Evolutionary conservation across 2,797 vertebrate species (phyloP).

Genomic region (Myiothlypis chrysogaster): DNA sequence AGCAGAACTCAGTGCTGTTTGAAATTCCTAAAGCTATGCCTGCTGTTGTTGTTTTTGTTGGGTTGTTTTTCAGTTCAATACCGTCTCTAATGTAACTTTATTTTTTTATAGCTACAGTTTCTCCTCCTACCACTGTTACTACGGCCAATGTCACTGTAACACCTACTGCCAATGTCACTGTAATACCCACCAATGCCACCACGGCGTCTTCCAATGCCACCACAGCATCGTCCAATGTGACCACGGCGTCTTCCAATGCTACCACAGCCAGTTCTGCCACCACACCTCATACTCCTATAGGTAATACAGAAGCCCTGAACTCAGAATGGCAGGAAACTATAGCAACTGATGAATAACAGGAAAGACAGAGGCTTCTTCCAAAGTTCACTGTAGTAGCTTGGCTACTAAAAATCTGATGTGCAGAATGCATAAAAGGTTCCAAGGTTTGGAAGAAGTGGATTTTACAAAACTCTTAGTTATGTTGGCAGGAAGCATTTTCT

Average conservation of each 20-base stretch:
- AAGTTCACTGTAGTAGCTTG: not conserved
- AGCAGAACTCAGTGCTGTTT: not conserved
- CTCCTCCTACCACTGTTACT: accelerated
- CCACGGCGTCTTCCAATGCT: not conserved
- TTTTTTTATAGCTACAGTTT: not conserved
- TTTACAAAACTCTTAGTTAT: not conserved
- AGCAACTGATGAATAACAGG: not conserved
- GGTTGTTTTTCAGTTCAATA: not conserved
- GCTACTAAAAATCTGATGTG: not conserved
- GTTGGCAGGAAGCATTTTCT: not conserved
- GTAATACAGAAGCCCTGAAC: not conserved
- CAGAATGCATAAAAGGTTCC: not conserved
- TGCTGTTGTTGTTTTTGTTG: not conserved
- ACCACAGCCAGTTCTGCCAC: not conserved
- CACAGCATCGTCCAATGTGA: not conserved
- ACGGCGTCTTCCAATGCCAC: not conserved
- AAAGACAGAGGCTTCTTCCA: not conserved
- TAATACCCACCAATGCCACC: not conserved
- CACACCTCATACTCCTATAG: slow-evolving; percentile 18
- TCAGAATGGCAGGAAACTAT: not conserved
- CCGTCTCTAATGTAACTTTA: not conserved
- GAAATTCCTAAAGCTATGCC: not conserved
- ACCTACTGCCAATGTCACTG: not conserved
- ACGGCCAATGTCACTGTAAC: accelerated
- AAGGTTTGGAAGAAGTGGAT: not conserved